Conservation (phyloP, 2,797 vertebrate species). For the Xenops minutus region DNA sequence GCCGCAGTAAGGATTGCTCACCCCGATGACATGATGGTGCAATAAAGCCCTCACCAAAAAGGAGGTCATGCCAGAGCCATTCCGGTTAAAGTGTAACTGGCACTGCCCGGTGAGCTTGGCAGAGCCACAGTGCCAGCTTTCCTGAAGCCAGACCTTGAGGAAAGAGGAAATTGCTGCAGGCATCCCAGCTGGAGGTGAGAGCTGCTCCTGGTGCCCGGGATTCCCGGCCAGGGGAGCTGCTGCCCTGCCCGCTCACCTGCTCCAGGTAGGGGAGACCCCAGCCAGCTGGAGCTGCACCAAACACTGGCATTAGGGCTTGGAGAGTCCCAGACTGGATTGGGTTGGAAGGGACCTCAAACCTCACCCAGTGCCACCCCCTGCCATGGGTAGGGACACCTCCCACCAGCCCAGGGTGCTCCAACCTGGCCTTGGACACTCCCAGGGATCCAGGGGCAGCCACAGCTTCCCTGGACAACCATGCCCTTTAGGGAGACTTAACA, state of each 20-base stretch:
- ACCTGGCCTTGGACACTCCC: neutral
- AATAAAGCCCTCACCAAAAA: neutral
- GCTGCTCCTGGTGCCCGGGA: neutral
- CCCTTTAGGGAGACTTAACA: neutral
- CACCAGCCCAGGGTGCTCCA: neutral
- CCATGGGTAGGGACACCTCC: neutral
- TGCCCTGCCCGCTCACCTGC: accelerated
- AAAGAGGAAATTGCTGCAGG: neutral
- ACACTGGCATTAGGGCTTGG: neutral
- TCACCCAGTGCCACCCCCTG: neutral
- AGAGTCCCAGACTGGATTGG: neutral
- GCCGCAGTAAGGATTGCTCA: neutral
- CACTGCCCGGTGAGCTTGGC: neutral
- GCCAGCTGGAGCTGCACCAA: neutral
- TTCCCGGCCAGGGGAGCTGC: neutral
- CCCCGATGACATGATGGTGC: neutral
- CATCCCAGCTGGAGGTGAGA: neutral
- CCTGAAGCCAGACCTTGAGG: neutral
- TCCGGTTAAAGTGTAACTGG: neutral
- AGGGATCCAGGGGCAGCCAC: neutral
- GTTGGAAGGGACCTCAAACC: neutral
- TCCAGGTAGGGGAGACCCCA: neutral
- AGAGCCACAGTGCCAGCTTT: neutral
- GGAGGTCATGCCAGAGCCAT: neutral
- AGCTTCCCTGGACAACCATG: neutral